Evolutionary conservation across 2,797 vertebrate genomes (phyloP), one percentile per base, ranked within the genome.

Genomic region (Delichon dasypus): DNA sequence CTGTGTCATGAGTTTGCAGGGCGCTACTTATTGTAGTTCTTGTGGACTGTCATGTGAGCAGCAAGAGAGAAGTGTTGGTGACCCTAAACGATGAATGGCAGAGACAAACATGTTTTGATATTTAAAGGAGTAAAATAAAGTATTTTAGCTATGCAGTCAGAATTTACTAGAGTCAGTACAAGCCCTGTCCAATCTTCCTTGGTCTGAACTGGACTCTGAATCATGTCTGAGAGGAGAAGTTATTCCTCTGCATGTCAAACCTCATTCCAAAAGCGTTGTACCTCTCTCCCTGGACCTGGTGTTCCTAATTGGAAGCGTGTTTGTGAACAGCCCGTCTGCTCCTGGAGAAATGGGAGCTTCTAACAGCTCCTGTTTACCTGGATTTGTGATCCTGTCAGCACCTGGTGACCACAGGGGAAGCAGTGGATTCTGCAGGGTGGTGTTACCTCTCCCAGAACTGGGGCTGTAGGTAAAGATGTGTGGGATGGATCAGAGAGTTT

Each of bases 391-490:
- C n/a, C 81, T 44, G 60, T 54, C 32, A 80, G 75, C 50, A 2
- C 27, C 15, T 40, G 51, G 2, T 64, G 57, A 16, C 32, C 27
- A 3, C 13, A 18, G 67, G 60, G 38, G 38, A 34, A 62, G 44
- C 22, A 8, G 5, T 5, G 26, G 21, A 12, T 48, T 32, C 45
- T 19, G 9, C n/a, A 32, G 19, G 0, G 13, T 9, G 6, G 3
- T 7, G 8, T 51, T 34, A 25, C 7, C 53, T 50, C 5, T 36
- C 8, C 10, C 32, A 30, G 51, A 60, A 9, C 51, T 22, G 5
- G 9, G 26, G 4, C 26, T 22, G 23, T 21, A 2, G 9, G 4
- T 26, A 0, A 38, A 38, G 60, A 4, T 0, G 0, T 2, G 3
- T 45, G 38, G 65, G 55, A 17, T 19, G 30, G 36, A 21, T 11